Conservation (phyloP, 2,888 invertebrate species). For the Sclerodermus sp. region DNA sequence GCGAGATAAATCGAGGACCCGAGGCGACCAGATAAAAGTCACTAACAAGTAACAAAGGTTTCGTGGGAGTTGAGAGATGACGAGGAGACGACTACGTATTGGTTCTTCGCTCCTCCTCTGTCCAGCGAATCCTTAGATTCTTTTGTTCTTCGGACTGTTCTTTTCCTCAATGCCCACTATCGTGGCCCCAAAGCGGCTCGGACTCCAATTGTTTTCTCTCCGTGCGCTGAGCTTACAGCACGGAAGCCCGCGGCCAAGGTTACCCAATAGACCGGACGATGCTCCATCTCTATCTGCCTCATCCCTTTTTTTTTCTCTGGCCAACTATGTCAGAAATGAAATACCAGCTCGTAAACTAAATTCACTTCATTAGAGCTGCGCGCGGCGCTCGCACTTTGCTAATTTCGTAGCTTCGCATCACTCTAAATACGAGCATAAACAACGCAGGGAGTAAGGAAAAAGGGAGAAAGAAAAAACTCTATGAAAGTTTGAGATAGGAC, state of each 20-base stretch:
- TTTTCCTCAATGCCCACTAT: conserved; percentile 3
- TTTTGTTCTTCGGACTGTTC: conserved; percentile 24
- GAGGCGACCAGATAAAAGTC: conserved; percentile 48
- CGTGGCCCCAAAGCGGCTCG: conserved; percentile 4
- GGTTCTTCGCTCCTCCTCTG: conserved; percentile 39
- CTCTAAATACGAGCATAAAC: not conserved
- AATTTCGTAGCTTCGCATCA: not conserved
- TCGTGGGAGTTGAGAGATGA: conserved; percentile 24
- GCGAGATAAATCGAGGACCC: conserved; percentile 45
- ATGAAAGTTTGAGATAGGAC: conserved; percentile 3
- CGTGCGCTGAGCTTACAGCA: too few relatives aligned
- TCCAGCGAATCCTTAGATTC: conserved; percentile 31
- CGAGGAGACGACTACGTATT: conserved; percentile 39
- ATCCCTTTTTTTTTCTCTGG: too few relatives aligned
- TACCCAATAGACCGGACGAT: too few relatives aligned
- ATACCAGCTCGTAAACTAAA: too few relatives aligned
- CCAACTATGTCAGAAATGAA: too few relatives aligned
- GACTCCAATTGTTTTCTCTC: too few relatives aligned
- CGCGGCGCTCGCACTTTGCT: conserved; percentile 5
- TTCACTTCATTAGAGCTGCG: too few relatives aligned
- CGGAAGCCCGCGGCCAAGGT: too few relatives aligned
- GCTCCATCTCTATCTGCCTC: too few relatives aligned
- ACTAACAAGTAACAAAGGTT: conserved; percentile 51
- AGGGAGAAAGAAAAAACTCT: conserved; percentile 4
- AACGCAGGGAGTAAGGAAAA: not conserved